Percentiles rank a stretch among this genome's conserved stretches.
Evolutionary conservation across 2,888 invertebrate genomes (phyloP).

Genomic region (Chalcosyrphus nemorum): DNA sequence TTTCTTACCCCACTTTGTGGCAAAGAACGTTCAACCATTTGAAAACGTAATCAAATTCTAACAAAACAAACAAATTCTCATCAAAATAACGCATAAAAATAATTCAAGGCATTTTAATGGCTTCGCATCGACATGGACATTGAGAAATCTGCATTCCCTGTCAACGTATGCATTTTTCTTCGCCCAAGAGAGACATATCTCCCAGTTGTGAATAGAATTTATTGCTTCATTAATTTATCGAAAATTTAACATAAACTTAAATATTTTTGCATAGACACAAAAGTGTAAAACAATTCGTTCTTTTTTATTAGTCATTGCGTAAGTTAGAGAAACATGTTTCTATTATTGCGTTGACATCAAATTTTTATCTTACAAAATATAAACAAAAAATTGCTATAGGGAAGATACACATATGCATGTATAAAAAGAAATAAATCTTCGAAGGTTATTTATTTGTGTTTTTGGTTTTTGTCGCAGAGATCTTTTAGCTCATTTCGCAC

Average conservation of each 20-base stretch:
- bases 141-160: constrained; percentile 15
- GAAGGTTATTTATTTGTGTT: constrained; percentile 14
- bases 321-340: background rate
- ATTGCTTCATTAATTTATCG: background rate
- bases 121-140: background rate
- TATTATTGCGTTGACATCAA: background rate
- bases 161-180: constrained; percentile 6
- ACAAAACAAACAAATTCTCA: constrained; percentile 1
- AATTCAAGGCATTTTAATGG: constrained; percentile 18
- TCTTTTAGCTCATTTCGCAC: background rate
- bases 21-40: background rate
- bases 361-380: background rate
- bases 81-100: background rate
- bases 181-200: background rate
- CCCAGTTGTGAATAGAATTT: background rate
- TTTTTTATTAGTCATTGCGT: background rate
- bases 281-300: background rate
- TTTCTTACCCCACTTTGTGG: background rate
- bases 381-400: background rate
- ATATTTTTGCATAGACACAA: background rate
- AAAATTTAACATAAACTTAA: background rate
- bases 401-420: background rate
- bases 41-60: background rate
- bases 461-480: background rate
- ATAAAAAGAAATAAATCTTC: background rate